Evolutionary conservation across 2,888 invertebrate genomes (phyloP).

Genomic region (Rambutsinella grinnellia): DNA sequence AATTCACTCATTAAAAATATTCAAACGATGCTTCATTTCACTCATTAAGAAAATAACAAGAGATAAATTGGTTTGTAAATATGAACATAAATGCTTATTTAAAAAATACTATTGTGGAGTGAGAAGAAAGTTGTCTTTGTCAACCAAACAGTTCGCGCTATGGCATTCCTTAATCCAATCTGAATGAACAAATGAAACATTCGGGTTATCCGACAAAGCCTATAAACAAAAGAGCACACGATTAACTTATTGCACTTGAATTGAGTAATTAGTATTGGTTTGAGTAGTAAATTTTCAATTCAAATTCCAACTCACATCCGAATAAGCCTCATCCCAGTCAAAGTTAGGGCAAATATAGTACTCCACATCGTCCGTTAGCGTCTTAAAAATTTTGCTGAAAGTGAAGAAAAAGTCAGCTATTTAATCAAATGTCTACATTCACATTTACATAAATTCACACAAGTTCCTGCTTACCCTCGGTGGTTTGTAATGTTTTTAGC

Average conservation of each 20-base stretch:
- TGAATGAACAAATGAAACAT: conserved; percentile 36
- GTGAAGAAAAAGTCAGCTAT: conserved; percentile 3
- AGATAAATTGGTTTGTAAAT: background rate
- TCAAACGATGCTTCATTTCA: background rate
- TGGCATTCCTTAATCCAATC: conserved; percentile 55
- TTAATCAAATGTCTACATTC: background rate
- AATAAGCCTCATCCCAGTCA: conserved; percentile 53
- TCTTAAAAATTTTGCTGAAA: conserved; percentile 29
- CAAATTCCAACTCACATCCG: conserved; percentile 54
- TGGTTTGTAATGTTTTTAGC: conserved; percentile 17
- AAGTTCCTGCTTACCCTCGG: conserved; percentile 22
- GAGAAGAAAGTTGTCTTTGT: conserved; percentile 34
- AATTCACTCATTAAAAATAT: background rate
- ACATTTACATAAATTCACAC: conserved; percentile 13
- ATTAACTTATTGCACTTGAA: background rate
- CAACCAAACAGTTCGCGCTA: conserved; percentile 10
- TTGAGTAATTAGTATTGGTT: no score
- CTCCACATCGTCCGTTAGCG: conserved; percentile 29
- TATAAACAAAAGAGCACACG: conserved; percentile 19
- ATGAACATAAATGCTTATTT: background rate
- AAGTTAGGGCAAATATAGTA: conserved; percentile 34
- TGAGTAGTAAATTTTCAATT: background rate
- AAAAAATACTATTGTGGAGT: conserved; percentile 31
- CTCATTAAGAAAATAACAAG: background rate
- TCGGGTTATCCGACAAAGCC: conserved; percentile 58